Evolutionary conservation across 2,113 vertebrate species (phyloP), one percentile per base, ranked within the genome.

Genomic region (Sylvietta virens): DNA sequence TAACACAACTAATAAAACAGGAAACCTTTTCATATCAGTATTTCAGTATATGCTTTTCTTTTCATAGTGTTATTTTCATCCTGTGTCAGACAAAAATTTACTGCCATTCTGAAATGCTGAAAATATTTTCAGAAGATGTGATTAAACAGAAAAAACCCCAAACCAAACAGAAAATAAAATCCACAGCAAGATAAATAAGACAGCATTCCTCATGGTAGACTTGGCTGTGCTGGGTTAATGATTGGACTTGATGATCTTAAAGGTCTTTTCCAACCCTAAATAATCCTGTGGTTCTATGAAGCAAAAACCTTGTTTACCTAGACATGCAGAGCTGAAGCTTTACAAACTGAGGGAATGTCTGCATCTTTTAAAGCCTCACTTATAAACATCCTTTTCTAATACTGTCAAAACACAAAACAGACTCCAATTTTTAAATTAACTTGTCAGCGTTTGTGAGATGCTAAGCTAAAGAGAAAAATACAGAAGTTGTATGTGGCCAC

Each of bases 341-440:
- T 92, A 92, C 19, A 82, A 67, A 64, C 51, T 18, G 27, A 81
- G 65, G 64, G 50, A 27, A 66, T 33, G 81, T 35, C 76, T 87
- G 82, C 57, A 85, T 87, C 61, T 85, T 91, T 88, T 89, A 88
- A 71, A 89, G 65, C 48, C 82, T 85, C 39, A 81, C 65, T 71
- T 71, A 44, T 14, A 92, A 81, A 90, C 89, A 95, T 64, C 81
- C 79, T 77, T 86, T 80, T 91, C 77, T 83, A 89, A 85, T 88
- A 86, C 30, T 84, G 44, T 71, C 54, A 86, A 93, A 92, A 95
- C 67, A 81, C 15, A 77, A 86, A 91, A 33, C 76, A 88, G 76
- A 76, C 40, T n/a, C 56, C 50, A 56, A 24, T 62, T 91, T 94
- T 78, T 71, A 86, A 90, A 86, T 78, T 90, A 93, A 70, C 83